A percentile compares a stretch with the other conserved stretches of the same genome.
phyloP scores from a whole-genome alignment of 2,888 invertebrate genomes.

The Eristalis pertinax region DNA sequence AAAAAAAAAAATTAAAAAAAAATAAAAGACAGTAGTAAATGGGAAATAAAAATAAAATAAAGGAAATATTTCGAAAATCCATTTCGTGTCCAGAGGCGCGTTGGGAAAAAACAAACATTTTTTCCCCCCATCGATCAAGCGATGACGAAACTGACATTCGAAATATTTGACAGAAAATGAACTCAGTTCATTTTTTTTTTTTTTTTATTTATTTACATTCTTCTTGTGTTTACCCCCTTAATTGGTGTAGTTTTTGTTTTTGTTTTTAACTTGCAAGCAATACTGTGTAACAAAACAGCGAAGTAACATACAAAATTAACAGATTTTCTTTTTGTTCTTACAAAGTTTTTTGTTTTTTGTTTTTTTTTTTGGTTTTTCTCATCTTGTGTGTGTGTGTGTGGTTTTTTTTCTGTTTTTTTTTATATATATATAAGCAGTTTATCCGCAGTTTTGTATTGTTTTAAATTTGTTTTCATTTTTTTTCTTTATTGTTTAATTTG shows the following conservation, averaged over 20 bases:
- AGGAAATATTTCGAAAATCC: background rate
- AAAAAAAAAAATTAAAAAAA: background rate
- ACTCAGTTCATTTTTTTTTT: background rate
- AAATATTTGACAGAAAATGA: background rate
- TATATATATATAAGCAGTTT: background rate
- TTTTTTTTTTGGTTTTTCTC: background rate
- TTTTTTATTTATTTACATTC: background rate
- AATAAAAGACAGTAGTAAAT: too few species aligned
- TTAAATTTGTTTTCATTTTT: conserved; percentile 4
- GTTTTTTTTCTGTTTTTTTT: background rate
- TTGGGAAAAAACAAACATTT: background rate
- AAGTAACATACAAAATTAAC: background rate
- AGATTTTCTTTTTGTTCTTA: background rate
- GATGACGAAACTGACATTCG: too few species aligned
- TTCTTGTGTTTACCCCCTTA: background rate
- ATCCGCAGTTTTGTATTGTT: background rate
- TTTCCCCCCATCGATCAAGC: too few species aligned
- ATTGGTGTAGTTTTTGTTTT: background rate
- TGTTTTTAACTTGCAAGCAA: background rate
- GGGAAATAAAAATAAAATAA: background rate
- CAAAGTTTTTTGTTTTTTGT: background rate
- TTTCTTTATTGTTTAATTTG: conserved; percentile 20
- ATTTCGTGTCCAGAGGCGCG: background rate
- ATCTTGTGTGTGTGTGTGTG: background rate
- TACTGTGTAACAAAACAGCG: background rate